Evolutionary conservation across 2,888 invertebrate genomes (phyloP).

Genomic region (Ophion costatus): DNA sequence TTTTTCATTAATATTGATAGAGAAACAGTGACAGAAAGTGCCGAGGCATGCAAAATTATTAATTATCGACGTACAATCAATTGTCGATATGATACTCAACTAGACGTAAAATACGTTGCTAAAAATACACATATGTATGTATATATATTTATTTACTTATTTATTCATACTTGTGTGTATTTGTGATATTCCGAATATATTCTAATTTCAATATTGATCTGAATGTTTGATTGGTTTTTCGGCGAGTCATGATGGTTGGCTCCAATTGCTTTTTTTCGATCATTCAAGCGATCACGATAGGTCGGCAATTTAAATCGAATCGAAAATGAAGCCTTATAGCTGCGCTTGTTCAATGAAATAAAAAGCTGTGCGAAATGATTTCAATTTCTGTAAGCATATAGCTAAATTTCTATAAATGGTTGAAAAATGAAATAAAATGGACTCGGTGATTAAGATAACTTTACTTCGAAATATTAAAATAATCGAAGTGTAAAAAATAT

Average conservation of each 20-base stretch:
- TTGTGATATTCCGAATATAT: neutral
- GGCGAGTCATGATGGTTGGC: slow-evolving; percentile 8
- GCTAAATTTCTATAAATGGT: neutral
- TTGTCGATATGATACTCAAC: slow-evolving; percentile 6
- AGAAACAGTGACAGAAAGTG: slow-evolving; percentile 5
- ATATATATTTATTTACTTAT: neutral
- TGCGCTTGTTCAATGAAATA: neutral
- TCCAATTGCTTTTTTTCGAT: slow-evolving; percentile 50
- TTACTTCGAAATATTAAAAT: too few species aligned
- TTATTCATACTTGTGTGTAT: neutral
- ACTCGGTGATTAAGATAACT: too few species aligned
- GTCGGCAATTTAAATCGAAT: neutral
- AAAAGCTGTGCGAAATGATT: neutral
- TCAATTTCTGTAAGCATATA: neutral
- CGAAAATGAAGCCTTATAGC: slow-evolving; percentile 10
- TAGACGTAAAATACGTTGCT: slow-evolving; percentile 1
- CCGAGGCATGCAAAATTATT: slow-evolving; percentile 34
- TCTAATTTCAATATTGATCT: slow-evolving; percentile 8
- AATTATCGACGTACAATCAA: slow-evolving; percentile 44
- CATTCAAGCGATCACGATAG: slow-evolving; percentile 15
- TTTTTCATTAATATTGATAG: neutral
- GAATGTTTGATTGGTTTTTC: slow-evolving; percentile 31
- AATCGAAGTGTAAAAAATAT: too few species aligned
- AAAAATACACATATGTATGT: neutral
- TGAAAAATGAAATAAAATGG: too few species aligned